Percentiles rank a stretch among this genome's conserved stretches.
phyloP scores from a whole-genome alignment of 2,888 invertebrate genomes.

The Subacronicta megacephala region DNA sequence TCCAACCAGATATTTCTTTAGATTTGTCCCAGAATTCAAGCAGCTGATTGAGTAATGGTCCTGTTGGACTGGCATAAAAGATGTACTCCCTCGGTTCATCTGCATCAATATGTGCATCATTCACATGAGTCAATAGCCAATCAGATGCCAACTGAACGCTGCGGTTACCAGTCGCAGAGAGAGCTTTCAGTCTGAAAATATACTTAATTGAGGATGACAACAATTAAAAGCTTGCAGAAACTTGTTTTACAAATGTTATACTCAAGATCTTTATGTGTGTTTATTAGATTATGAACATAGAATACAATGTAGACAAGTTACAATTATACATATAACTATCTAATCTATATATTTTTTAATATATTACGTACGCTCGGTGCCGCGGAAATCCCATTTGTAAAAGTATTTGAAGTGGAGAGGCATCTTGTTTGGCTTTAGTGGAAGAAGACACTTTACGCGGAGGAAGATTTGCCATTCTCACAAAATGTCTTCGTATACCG shows the following conservation, averaged over 20 bases:
- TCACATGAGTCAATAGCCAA: constrained; percentile 97
- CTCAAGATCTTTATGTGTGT: neutral
- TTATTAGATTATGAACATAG: too few relatives aligned
- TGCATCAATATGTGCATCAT: constrained; percentile 94
- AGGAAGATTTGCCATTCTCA: constrained; percentile 93
- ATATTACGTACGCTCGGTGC: constrained; percentile 94
- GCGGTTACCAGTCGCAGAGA: constrained; percentile 96
- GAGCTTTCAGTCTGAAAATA: constrained; percentile 93
- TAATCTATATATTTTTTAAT: neutral
- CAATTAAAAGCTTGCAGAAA: too few relatives aligned
- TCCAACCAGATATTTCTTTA: constrained; percentile 93
- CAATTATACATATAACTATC: too few relatives aligned
- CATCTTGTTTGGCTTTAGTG: constrained; percentile 92
- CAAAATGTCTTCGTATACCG: constrained; percentile 54
- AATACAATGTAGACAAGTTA: too few relatives aligned
- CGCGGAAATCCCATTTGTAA: constrained; percentile 97
- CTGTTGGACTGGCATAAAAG: constrained; percentile 96
- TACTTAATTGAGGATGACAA: neutral
- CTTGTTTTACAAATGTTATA: neutral
- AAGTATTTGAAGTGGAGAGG: constrained; percentile 94
- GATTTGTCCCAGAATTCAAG: constrained; percentile 95
- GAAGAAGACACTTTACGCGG: constrained; percentile 93
- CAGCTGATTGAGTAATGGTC: constrained; percentile 92
- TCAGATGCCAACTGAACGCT: constrained; percentile 97
- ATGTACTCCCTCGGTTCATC: constrained; percentile 95